Conservation (phyloP, 92 coral and sea anemone genomes). For the Palythoa caribaeorum region DNA sequence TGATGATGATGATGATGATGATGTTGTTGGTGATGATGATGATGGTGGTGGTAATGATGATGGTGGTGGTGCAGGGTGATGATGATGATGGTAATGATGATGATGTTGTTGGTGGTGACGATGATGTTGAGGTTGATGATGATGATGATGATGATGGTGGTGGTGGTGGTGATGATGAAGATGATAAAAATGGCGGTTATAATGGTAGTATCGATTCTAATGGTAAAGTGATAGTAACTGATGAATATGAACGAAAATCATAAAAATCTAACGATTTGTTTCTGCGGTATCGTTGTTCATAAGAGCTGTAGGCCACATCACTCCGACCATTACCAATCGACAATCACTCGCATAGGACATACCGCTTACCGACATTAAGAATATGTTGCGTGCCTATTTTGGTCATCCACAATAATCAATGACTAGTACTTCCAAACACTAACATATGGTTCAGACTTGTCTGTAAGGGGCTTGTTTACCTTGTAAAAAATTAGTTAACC, state of each 20-base stretch:
- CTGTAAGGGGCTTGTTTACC: too few species aligned
- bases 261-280: too few species aligned
- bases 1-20: not conserved
- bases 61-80: not conserved
- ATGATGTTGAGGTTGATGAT: not conserved
- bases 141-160: not conserved
- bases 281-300: too few species aligned
- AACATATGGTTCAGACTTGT: too few species aligned
- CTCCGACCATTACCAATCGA: too few species aligned
- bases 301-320: too few species aligned
- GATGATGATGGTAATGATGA: not conserved
- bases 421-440: too few species aligned
- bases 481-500: too few species aligned
- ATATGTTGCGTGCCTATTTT: too few species aligned
- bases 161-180: not conserved
- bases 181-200: not conserved
- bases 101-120: not conserved
- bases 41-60: not conserved
- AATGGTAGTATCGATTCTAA: not conserved
- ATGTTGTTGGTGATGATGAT: not conserved
- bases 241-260: not conserved
- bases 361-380: too few species aligned
- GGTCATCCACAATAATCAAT: too few species aligned
- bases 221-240: not conserved
- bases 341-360: too few species aligned